Conservation (phyloP, 1,140 invertebrate genomes). For the Trachymyrmex cornetzi region DNA sequence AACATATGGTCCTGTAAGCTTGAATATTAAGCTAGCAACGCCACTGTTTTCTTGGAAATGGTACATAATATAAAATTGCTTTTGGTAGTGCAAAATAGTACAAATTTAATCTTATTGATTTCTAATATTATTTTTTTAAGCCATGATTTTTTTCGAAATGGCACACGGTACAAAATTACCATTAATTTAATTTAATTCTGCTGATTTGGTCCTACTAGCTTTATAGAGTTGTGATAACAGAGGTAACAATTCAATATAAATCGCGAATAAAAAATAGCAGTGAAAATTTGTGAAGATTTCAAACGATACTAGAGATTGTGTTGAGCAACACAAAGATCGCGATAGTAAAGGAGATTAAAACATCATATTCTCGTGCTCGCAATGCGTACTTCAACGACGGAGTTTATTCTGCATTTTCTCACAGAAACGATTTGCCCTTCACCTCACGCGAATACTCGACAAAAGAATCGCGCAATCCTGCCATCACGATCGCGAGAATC, state of each 20-base stretch:
- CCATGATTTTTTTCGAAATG: no score
- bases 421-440: conserved; percentile 55
- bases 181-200: no score
- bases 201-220: no score
- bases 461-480: conserved; percentile 58
- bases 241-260: conserved; percentile 8
- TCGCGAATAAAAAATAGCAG: not conserved
- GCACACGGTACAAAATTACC: no score
- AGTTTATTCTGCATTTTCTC: conserved; percentile 48
- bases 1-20: no score
- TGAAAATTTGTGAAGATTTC: not conserved
- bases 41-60: no score
- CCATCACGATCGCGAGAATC: conserved; percentile 26
- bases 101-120: no score
- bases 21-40: no score
- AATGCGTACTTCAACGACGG: conserved; percentile 14
- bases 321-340: not conserved
- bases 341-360: not conserved
- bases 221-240: no score
- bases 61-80: no score
- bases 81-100: no score
- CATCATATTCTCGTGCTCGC: not conserved
- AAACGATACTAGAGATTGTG: not conserved
- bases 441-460: conserved; percentile 47
- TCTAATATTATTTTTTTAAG: no score